These are phyloP conservation scores for Ornithoptera alexandrae DNA, from an alignment of 2,888 invertebrate genomes.

Conservation along the genomic window DNA sequence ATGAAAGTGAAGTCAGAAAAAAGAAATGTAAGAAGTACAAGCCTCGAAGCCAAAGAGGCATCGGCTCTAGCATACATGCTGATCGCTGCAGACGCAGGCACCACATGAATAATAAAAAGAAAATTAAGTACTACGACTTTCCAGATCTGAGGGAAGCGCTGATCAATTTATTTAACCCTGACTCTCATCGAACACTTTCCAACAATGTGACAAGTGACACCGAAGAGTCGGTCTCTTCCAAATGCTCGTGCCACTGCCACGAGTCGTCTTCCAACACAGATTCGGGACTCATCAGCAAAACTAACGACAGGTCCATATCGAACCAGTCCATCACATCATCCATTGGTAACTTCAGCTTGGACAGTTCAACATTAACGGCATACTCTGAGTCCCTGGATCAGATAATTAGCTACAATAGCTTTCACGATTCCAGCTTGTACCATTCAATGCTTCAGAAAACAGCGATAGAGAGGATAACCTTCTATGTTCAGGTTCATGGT, in stretches of 20 bases:
- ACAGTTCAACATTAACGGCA: slow-evolving; percentile 63
- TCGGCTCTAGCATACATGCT: slow-evolving; percentile 45
- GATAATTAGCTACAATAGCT: slow-evolving; percentile 67
- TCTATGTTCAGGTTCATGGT: slow-evolving; percentile 71
- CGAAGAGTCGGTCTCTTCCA: slow-evolving; percentile 37
- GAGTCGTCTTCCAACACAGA: slow-evolving; percentile 45
- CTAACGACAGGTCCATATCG: slow-evolving; percentile 46
- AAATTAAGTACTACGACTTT: slow-evolving; percentile 62
- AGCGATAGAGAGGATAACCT: slow-evolving; percentile 67
- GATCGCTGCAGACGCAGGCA: slow-evolving; percentile 38
- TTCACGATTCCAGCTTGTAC: slow-evolving; percentile 60
- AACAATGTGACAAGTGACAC: slow-evolving; percentile 28
- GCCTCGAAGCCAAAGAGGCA: slow-evolving; percentile 33
- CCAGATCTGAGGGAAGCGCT: slow-evolving; percentile 67
- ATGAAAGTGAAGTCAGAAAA: slow-evolving; percentile 34
- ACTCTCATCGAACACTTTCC: slow-evolving; percentile 23
- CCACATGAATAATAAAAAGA: slow-evolving; percentile 56
- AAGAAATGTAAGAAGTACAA: slow-evolving; percentile 27
- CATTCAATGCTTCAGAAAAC: slow-evolving; percentile 59
- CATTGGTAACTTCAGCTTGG: slow-evolving; percentile 67
- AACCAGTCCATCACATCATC: slow-evolving; percentile 58
- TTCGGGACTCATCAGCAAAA: slow-evolving; percentile 53
- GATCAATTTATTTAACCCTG: slow-evolving; percentile 51
- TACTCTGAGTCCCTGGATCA: slow-evolving; percentile 70
- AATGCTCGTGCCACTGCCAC: slow-evolving; percentile 59